phyloP scores from a whole-genome alignment of 2,113 vertebrate genomes.

The Haemorhous mexicanus region DNA sequence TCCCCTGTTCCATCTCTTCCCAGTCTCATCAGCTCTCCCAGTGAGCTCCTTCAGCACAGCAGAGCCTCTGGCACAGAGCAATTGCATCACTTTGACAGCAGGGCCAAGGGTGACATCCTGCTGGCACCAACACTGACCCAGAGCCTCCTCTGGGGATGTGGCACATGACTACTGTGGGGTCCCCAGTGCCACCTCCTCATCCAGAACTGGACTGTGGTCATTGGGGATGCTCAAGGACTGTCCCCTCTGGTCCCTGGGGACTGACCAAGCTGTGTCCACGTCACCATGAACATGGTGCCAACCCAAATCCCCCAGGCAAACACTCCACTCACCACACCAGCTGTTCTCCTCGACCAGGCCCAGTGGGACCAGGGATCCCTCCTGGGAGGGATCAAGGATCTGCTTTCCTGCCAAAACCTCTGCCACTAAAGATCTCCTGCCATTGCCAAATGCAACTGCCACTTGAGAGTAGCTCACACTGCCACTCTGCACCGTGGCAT shows the following conservation, averaged over 20 bases:
- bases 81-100: background rate
- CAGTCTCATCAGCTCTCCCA: background rate
- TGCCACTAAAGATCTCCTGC: background rate
- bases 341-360: background rate
- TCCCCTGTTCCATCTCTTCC: background rate
- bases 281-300: background rate
- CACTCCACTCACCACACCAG: fast-evolving
- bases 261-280: background rate
- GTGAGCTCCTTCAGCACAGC: background rate
- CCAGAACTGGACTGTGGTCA: background rate
- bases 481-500: fast-evolving
- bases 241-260: background rate
- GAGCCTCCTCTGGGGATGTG: background rate
- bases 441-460: background rate
- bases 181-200: background rate
- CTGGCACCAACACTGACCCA: background rate
- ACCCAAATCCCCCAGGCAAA: background rate
- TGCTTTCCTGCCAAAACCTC: background rate
- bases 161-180: fast-evolving
- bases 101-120: background rate
- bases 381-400: background rate
- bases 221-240: background rate
- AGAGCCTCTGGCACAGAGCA: background rate
- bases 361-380: fast-evolving
- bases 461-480: background rate